Evolutionary conservation across 2,797 vertebrate genomes (phyloP).

Genomic region (Ptychadena robeensis): DNA sequence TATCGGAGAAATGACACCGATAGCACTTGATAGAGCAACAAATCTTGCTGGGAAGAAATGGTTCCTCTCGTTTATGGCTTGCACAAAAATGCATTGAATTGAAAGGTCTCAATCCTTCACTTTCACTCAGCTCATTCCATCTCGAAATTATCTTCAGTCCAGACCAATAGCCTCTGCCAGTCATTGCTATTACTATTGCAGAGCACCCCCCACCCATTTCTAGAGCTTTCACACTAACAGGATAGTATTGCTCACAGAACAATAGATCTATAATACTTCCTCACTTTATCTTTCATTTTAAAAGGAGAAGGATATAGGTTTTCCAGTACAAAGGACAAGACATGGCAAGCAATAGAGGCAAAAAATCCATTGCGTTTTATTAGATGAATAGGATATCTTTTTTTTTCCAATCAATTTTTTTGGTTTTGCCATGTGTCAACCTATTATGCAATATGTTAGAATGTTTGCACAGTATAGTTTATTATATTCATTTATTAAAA

Average conservation of each 20-base stretch:
- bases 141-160: constrained; percentile 14
- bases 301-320: no score
- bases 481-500: no score
- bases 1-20: constrained; percentile 49
- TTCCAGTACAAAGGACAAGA: no score
- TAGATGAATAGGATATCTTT: no score
- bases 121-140: constrained; percentile 44
- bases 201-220: background rate
- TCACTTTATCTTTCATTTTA: background rate
- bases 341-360: no score
- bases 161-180: constrained; percentile 31
- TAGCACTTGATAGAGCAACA: constrained; percentile 50
- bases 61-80: constrained; percentile 35
- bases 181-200: constrained; percentile 5
- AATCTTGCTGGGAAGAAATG: constrained; percentile 41
- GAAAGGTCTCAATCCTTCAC: constrained; percentile 47
- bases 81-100: constrained; percentile 53
- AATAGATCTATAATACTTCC: background rate
- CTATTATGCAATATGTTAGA: no score
- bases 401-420: no score
- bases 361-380: no score
- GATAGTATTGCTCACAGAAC: background rate
- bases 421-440: no score
- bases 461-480: no score
- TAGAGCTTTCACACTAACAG: background rate